These are phyloP conservation scores for Drosophila falleni DNA, from an alignment of 2,888 invertebrate genomes.

Conservation along the genomic window DNA sequence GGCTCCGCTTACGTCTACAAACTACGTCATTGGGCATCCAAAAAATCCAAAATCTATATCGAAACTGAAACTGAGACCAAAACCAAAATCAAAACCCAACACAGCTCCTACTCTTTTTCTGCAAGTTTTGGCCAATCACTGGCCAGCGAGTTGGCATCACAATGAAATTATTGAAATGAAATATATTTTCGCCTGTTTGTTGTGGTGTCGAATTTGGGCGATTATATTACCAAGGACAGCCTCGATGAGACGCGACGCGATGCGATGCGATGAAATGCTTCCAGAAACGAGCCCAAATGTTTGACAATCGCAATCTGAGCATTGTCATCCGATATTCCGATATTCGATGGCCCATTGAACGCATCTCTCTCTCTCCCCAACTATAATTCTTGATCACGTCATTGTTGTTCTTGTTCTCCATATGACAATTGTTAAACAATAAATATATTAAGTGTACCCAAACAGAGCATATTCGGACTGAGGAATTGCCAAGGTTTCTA, in stretches of 20 bases:
- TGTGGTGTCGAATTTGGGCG: conserved; percentile 65
- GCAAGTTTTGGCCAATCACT: conserved; percentile 32
- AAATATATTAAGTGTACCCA: conserved; percentile 14
- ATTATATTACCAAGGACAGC: conserved; percentile 64
- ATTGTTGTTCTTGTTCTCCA: not conserved
- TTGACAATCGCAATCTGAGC: conserved; percentile 41
- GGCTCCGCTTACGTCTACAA: conserved; percentile 55
- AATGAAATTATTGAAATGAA: conserved; percentile 73
- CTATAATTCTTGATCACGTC: not conserved
- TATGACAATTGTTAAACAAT: conserved; percentile 14
- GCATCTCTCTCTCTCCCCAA: conserved; percentile 5
- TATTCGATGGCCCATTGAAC: conserved; percentile 18
- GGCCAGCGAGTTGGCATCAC: conserved; percentile 33
- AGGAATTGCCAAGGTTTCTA: not conserved
- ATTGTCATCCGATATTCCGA: conserved; percentile 41
- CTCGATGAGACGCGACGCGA: conserved; percentile 6
- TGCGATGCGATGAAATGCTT: not conserved
- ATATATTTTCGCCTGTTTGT: conserved; percentile 55
- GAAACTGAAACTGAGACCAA: conserved; percentile 11
- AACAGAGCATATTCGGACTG: not conserved
- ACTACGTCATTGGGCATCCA: conserved; percentile 50
- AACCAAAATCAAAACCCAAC: conserved; percentile 6
- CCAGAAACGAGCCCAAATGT: conserved; percentile 34
- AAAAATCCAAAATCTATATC: conserved; percentile 9
- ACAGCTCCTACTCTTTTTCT: not conserved